phyloP scores from a whole-genome alignment of 2,797 vertebrate genomes.

The Crenuchus spilurus region DNA sequence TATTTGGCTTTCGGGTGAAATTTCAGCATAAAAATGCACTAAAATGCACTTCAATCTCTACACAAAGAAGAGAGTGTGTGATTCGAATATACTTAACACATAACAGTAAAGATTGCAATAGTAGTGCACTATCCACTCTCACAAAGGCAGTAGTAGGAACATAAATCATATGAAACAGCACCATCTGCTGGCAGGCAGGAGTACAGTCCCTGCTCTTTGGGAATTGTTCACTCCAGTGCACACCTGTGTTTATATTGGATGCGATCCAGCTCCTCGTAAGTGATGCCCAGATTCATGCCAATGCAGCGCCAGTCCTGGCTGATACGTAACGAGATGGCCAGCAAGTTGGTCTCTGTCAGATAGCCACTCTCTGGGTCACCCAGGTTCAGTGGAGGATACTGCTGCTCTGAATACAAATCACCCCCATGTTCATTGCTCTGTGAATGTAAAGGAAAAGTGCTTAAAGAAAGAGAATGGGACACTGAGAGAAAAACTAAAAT shows the following conservation, averaged over 20 bases:
- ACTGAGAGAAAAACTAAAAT: neutral
- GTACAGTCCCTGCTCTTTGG: neutral
- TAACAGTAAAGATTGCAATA: neutral
- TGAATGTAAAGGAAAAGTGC: neutral
- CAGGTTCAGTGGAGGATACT: constrained; percentile 86
- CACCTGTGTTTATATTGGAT: constrained; percentile 88
- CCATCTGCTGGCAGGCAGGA: constrained; percentile 33
- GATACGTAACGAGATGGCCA: constrained; percentile 87
- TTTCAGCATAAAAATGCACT: too few relatives aligned
- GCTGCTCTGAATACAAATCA: constrained; percentile 61
- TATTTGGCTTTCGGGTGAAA: too few relatives aligned
- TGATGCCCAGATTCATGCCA: constrained; percentile 87
- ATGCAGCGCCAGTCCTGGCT: constrained; percentile 88
- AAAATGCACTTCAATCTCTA: too few relatives aligned
- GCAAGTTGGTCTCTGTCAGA: constrained; percentile 92
- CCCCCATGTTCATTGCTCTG: constrained; percentile 63
- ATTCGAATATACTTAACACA: too few relatives aligned
- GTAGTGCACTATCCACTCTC: neutral
- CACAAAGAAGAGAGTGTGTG: too few relatives aligned
- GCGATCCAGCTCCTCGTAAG: constrained; percentile 84
- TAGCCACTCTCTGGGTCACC: constrained; percentile 94
- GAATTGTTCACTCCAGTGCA: neutral
- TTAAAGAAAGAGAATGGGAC: neutral
- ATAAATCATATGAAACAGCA: constrained; percentile 19
- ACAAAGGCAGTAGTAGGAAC: neutral